Percentiles rank a stretch among this genome's conserved stretches.
These are phyloP conservation scores for Cynocephalus volans DNA, from an alignment of 2,113 vertebrate genomes.

Conservation along the genomic window DNA sequence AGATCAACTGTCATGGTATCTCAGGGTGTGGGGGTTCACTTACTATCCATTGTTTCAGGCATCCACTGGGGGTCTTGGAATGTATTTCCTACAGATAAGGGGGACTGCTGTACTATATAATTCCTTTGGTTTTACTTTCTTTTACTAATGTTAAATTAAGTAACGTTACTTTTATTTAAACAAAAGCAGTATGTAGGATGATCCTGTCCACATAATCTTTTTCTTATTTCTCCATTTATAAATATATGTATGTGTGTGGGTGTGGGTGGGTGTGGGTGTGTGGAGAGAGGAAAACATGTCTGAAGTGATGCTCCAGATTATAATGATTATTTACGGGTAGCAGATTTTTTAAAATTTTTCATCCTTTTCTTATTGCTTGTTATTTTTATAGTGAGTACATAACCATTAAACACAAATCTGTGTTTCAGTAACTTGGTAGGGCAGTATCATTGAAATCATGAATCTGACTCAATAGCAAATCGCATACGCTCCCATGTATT, in stretches of 20 bases:
- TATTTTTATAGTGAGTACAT: conserved; percentile 5
- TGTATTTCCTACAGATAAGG: no score
- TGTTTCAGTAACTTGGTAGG: conserved; percentile 33
- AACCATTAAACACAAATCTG: conserved; percentile 35
- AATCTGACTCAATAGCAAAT: conserved; percentile 39
- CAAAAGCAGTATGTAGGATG: neutral
- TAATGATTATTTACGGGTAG: neutral
- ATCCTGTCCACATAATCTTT: neutral
- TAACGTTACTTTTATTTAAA: conserved; percentile 38
- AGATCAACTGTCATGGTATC: no score
- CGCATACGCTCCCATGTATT: neutral
- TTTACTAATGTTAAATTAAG: conserved; percentile 36
- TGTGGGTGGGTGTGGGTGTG: neutral
- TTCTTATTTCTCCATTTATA: conserved; percentile 14
- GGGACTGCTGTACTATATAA: no score
- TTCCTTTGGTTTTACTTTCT: conserved; percentile 45
- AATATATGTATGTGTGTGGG: neutral
- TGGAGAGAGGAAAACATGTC: neutral
- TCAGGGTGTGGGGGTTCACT: no score
- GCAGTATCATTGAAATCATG: conserved; percentile 52
- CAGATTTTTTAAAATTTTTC: neutral
- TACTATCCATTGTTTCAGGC: no score
- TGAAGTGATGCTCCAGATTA: conserved; percentile 5
- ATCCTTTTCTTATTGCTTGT: conserved; percentile 5
- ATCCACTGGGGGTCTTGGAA: no score